Percentiles rank a stretch among this genome's conserved stretches.
phyloP scores from a whole-genome alignment of 2,113 vertebrate genomes.

The Uria lomvia region DNA sequence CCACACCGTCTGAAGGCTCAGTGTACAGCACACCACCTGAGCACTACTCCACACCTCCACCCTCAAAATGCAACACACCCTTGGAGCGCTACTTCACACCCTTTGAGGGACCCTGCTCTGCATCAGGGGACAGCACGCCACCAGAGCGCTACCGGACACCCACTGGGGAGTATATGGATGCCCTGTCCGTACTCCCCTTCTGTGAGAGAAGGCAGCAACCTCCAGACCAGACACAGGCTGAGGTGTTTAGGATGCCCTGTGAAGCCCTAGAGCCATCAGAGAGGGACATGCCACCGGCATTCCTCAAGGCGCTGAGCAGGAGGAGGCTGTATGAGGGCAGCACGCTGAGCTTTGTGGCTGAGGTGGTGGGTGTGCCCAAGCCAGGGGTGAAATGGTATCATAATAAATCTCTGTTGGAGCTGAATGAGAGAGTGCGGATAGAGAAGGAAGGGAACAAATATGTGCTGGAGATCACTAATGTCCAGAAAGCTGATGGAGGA shows the following conservation, averaged over 20 bases:
- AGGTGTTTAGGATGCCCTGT: slow-evolving; percentile 76
- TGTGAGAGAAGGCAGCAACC: slow-evolving; percentile 68
- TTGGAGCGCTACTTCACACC: slow-evolving; percentile 63
- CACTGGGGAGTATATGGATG: slow-evolving; percentile 77
- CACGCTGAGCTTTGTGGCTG: slow-evolving; percentile 79
- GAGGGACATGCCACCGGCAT: slow-evolving; percentile 89
- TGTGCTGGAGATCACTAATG: slow-evolving; percentile 77
- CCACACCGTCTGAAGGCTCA: not conserved
- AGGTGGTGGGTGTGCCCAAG: slow-evolving; percentile 88
- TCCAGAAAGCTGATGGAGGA: slow-evolving; percentile 83
- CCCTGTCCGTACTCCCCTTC: slow-evolving; percentile 36
- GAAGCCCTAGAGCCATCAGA: slow-evolving; percentile 81
- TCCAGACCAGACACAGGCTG: slow-evolving; percentile 68
- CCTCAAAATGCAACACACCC: slow-evolving; percentile 3
- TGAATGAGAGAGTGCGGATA: slow-evolving; percentile 76
- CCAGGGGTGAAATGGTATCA: slow-evolving; percentile 93
- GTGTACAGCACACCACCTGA: not conserved
- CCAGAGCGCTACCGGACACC: slow-evolving; percentile 79
- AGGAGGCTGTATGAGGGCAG: slow-evolving; percentile 84
- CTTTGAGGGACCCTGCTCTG: slow-evolving; percentile 64
- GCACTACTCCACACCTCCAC: not conserved
- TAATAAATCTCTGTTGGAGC: slow-evolving; percentile 84
- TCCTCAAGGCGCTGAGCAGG: slow-evolving; percentile 86
- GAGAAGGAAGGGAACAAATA: slow-evolving; percentile 83
- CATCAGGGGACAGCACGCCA: slow-evolving; percentile 78